Evolutionary conservation across 2,797 vertebrate species (phyloP), one percentile per base, ranked within the genome.

Genomic region (Onychomys arenicola): DNA sequence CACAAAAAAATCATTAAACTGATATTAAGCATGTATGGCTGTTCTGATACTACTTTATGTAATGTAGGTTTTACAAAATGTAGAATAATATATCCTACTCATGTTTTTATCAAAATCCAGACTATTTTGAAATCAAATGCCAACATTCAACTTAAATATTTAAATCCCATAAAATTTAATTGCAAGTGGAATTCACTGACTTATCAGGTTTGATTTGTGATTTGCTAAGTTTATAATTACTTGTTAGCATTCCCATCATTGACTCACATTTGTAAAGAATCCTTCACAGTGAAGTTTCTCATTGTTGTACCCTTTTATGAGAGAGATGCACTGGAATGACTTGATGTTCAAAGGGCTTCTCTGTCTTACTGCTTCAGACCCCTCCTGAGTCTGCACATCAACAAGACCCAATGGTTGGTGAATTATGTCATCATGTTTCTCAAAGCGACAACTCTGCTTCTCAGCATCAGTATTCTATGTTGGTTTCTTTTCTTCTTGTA

Each of bases 81-180:
- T 94, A 84, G 43, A 76, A 12, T 7, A 55, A n/a, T 76, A 32
- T 76, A 71, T 32, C 16, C 61, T 95, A 17, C 19, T 94, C 43
- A 94, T 57, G 82, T 77, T 46, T 46, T 57, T 93, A 77, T 12
- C 7, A 37, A 91, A 95, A 82, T 57, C 5, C 27, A 83, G 23
- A 92, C 78, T 4, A 94, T 59, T 93, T 93, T 77, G 32, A 92
- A 91, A 67, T 55, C 59, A 89, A 92, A 89, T 76, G 67, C 32
- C 55, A 19, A 65, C 6, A 80, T 57, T n/a, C 12, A 92, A 19
- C 69, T 89, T 90, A 69, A 71, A 71, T 37, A 32, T 91, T 94
- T 91, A 25, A 92, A 95, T 89, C 17, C 94, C 34, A 86, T 63
- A 40, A 93, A 95, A 57, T 0, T 43, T 40, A 93, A 87, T 17